These are phyloP conservation scores for Gobius niger DNA, from an alignment of 2,113 vertebrate species.

Conservation along the genomic window DNA sequence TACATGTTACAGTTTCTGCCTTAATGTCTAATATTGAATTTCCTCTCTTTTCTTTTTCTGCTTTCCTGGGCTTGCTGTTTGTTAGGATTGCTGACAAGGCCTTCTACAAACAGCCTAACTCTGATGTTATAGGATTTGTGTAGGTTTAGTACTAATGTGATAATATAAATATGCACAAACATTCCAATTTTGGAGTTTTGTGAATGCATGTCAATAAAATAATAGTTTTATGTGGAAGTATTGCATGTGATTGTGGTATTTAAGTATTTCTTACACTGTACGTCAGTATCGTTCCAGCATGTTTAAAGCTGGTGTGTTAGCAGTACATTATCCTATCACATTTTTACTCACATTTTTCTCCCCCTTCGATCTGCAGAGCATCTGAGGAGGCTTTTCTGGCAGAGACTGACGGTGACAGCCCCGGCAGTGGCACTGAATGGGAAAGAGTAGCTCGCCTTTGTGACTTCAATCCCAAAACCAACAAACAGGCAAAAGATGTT, in stretches of 20 bases:
- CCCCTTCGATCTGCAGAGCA: conserved; percentile 73
- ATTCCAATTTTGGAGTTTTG: neutral
- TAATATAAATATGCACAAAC: conserved; percentile 27
- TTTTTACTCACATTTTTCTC: conserved; percentile 3
- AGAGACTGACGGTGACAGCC: conserved; percentile 86
- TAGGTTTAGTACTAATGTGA: conserved; percentile 81
- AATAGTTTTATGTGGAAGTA: neutral
- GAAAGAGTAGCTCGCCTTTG: conserved; percentile 96
- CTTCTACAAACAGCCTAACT: conserved; percentile 99
- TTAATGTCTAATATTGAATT: conserved; percentile 76
- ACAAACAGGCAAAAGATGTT: conserved; percentile 98
- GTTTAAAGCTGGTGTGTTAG: conserved; percentile 12
- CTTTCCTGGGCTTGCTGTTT: conserved; percentile 69
- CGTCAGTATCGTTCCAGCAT: conserved; percentile 13
- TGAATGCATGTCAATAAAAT: conserved; percentile 42
- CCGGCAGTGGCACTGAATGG: conserved; percentile 91
- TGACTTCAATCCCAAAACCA: conserved; percentile 99
- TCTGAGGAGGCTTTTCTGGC: conserved; percentile 94
- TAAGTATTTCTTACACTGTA: conserved; percentile 10
- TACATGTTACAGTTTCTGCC: conserved; percentile 13
- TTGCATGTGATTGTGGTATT: conserved; percentile 7
- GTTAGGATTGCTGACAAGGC: conserved; percentile 98
- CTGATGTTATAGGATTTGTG: conserved; percentile 97
- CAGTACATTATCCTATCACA: neutral
- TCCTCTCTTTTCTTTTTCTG: conserved; percentile 74